These are phyloP conservation scores for Lepidotrigona ventralis DNA, from an alignment of 1,140 invertebrate genomes.

Conservation along the genomic window DNA sequence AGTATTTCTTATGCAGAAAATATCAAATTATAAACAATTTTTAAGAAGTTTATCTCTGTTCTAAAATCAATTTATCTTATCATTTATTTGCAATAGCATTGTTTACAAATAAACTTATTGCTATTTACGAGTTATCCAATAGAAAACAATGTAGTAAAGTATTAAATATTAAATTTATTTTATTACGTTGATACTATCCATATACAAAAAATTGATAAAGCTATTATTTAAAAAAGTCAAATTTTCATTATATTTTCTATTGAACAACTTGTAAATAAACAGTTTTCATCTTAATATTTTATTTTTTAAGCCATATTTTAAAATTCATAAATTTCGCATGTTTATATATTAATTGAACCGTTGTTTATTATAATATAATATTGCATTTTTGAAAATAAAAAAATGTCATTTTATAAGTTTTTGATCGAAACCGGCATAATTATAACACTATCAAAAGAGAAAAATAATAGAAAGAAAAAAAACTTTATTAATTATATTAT, in stretches of 20 bases:
- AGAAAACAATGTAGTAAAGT: conserved; percentile 12
- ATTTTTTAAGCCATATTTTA: conserved; percentile 37
- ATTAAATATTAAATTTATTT: conserved; percentile 10
- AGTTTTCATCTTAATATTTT: conserved; percentile 26
- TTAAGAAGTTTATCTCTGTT: conserved; percentile 9
- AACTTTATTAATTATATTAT: conserved; percentile 34
- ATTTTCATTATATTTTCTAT: conserved; percentile 24
- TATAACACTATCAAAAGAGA: conserved; percentile 23
- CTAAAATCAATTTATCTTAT: conserved; percentile 31
- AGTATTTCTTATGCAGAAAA: conserved; percentile 27
- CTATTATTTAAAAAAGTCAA: neutral
- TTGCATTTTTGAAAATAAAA: conserved; percentile 37
- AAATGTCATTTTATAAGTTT: conserved; percentile 33
- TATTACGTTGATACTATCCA: neutral
- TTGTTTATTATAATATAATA: conserved; percentile 32
- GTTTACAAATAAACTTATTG: conserved; percentile 35
- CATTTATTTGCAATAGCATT: conserved; percentile 24
- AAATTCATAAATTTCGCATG: conserved; percentile 36
- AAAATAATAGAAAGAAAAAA: conserved; percentile 10
- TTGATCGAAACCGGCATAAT: neutral
- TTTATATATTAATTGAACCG: conserved; percentile 37
- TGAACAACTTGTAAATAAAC: conserved; percentile 44
- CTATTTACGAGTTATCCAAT: conserved; percentile 37
- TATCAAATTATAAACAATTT: conserved; percentile 42
- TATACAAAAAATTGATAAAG: neutral